phyloP scores from a whole-genome alignment of 2,888 invertebrate genomes.

The Platycnemis pennipes region DNA sequence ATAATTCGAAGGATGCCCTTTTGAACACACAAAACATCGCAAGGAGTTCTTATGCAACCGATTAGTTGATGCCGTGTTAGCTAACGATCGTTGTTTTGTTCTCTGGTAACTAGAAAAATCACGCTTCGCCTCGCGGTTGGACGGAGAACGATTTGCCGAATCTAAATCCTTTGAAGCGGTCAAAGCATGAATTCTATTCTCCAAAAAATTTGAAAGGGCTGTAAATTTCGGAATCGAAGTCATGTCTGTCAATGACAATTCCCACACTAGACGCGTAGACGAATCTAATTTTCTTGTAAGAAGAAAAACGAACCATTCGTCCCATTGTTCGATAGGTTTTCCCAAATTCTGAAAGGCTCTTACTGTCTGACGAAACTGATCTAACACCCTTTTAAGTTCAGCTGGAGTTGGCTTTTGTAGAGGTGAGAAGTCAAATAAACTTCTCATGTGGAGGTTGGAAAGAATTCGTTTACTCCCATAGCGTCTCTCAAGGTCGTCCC shows the following conservation, averaged over 20 bases:
- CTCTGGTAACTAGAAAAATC: neutral
- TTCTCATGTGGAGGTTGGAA: neutral
- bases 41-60: neutral
- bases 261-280: slow-evolving; percentile 28
- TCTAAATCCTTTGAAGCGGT: neutral
- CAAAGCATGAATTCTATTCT: slow-evolving; percentile 26
- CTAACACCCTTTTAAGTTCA: neutral
- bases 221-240: slow-evolving; percentile 7
- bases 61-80: neutral
- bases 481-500: slow-evolving; percentile 5
- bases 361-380: slow-evolving; percentile 5
- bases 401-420: neutral
- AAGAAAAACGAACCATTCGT: slow-evolving; percentile 30
- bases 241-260: neutral
- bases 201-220: neutral
- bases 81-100: neutral
- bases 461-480: neutral
- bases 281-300: slow-evolving; percentile 32
- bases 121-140: no score
- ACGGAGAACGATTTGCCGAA: neutral
- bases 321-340: neutral
- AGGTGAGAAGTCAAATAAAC: neutral
- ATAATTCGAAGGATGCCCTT: no score
- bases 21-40: no score
- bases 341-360: neutral